Conservation (phyloP, 2,888 invertebrate genomes). For the Nesidiocoris tenuis region DNA sequence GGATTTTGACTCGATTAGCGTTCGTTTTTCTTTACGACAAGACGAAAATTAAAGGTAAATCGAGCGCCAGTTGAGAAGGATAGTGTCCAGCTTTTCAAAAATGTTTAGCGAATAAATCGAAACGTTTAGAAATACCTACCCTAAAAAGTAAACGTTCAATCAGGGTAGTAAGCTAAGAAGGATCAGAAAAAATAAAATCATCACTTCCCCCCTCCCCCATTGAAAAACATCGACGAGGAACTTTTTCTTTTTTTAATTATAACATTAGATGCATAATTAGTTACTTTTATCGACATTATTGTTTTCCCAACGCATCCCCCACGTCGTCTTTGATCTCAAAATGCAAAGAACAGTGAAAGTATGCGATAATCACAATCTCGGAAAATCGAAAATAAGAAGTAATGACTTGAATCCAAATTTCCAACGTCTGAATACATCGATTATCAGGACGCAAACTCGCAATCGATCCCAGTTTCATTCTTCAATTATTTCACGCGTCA, state of each 20-base stretch:
- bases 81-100: not conserved
- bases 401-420: not conserved
- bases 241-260: conserved; percentile 34
- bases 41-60: not conserved
- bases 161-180: not conserved
- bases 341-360: not conserved
- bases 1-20: conserved; percentile 34
- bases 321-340: not conserved
- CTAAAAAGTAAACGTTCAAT: not conserved
- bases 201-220: conserved; percentile 18
- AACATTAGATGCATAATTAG: conserved; percentile 37
- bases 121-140: not conserved
- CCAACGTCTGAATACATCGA: no score
- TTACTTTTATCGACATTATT: conserved; percentile 16
- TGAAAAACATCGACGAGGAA: conserved; percentile 34
- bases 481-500: not conserved
- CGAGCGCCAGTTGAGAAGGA: not conserved
- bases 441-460: no score
- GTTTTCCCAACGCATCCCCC: not conserved
- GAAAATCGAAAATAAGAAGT: not conserved
- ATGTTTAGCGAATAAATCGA: not conserved
- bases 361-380: not conserved
- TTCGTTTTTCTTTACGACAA: conserved; percentile 26
- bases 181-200: not conserved
- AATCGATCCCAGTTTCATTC: not conserved